Conservation (phyloP, 2,888 invertebrate species). For the Halocaridina rubra region DNA sequence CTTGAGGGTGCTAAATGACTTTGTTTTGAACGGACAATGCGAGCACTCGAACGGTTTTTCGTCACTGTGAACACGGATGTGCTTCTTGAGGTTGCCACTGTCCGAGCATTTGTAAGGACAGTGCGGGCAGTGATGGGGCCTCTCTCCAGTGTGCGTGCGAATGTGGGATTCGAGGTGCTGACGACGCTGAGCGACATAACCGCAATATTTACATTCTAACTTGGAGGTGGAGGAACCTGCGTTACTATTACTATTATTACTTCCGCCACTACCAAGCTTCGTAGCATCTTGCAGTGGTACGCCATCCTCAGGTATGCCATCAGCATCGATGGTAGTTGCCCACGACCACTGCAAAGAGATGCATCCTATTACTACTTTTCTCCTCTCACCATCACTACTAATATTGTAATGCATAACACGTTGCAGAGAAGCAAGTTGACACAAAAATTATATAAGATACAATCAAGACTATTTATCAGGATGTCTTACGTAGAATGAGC, state of each 20-base stretch:
- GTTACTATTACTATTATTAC: neutral
- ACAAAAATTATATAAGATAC: too few species aligned
- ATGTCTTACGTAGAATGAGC: too few species aligned
- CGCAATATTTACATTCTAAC: neutral
- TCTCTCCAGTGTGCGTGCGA: slow-evolving; percentile 42
- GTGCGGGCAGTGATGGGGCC: slow-evolving; percentile 43
- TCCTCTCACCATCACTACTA: too few species aligned
- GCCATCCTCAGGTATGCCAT: too few species aligned
- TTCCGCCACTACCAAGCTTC: too few species aligned
- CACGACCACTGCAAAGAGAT: slow-evolving; percentile 56
- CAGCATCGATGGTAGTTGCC: too few species aligned
- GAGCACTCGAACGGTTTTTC: slow-evolving; percentile 30
- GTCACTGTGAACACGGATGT: slow-evolving; percentile 20
- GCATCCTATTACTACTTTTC: slow-evolving; percentile 36
- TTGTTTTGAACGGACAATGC: slow-evolving; percentile 15
- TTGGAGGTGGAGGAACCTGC: neutral
- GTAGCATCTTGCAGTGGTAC: too few species aligned
- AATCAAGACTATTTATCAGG: too few species aligned
- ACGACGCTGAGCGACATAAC: slow-evolving; percentile 37
- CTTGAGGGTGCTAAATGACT: neutral
- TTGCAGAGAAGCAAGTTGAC: too few species aligned
- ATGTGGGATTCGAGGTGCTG: slow-evolving; percentile 37
- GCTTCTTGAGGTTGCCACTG: slow-evolving; percentile 42
- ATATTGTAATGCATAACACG: too few species aligned
- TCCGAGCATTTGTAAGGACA: slow-evolving; percentile 29